Evolutionary conservation across 2,888 invertebrate genomes (phyloP).

Genomic region (Caenorhabditis sp.): DNA sequence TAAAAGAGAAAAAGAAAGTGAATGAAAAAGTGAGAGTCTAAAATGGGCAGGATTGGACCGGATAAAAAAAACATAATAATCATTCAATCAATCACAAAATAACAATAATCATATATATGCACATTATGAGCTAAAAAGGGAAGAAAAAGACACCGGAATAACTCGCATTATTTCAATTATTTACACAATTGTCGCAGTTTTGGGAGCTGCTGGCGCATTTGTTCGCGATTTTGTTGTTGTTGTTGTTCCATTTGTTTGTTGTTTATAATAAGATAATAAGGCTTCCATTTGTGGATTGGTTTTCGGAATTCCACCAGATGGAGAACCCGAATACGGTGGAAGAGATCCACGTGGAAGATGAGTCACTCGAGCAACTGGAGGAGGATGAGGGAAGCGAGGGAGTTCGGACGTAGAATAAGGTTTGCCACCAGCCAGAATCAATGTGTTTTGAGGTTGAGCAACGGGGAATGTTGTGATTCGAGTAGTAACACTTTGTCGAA

Average conservation of each 20-base stretch:
- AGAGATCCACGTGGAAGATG: conserved; percentile 40
- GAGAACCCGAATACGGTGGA: conserved; percentile 27
- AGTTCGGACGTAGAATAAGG: conserved; percentile 42
- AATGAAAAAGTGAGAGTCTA: background rate
- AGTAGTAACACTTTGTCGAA: conserved; percentile 31
- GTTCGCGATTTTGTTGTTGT: conserved; percentile 14
- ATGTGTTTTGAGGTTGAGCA: conserved; percentile 17
- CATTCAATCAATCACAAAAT: too few species aligned
- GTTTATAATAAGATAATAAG: conserved; percentile 55
- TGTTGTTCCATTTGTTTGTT: conserved; percentile 25
- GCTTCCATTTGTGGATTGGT: conserved; percentile 63
- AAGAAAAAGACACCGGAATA: background rate
- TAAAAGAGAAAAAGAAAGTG: background rate
- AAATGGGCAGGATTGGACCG: too few species aligned
- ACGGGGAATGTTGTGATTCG: conserved; percentile 60
- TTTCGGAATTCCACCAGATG: conserved; percentile 4
- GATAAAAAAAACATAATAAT: too few species aligned
- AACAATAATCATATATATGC: too few species aligned
- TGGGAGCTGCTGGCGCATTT: conserved; percentile 29
- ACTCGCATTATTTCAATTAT: too few species aligned
- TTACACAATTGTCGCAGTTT: conserved; percentile 61
- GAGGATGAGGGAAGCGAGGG: conserved; percentile 46
- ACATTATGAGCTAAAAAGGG: background rate
- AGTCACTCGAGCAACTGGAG: conserved; percentile 36
- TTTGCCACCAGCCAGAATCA: conserved; percentile 39